Base-by-base conservation (phyloP, 2,888 invertebrate genomes). In the Cheilosia pagana region DNA sequence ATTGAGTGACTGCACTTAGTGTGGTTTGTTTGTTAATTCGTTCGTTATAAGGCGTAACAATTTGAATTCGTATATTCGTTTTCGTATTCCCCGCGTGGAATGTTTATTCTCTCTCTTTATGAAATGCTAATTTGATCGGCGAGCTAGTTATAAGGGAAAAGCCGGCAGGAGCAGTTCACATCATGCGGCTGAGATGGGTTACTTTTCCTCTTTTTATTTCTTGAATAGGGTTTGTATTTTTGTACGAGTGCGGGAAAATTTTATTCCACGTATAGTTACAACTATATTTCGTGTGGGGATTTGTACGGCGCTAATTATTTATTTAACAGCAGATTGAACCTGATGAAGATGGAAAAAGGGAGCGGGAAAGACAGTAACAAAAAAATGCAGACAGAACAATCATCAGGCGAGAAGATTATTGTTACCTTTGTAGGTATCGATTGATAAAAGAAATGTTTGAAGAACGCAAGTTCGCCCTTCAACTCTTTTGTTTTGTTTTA, bases 11-110 rank as follows among this genome's bases (percentile, higher is more conserved):
- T 85, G 75, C 85, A 85, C 81, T 85, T 81, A 76, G 85, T 81
- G 81, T 71, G 75, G 85, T 85, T 81, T 79, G 85, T 81, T 81
- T 81, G 85, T 85, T 85, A 85, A 85, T 85, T 85, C 65, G 62
- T 85, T 67, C 75, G 75, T 60, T 85, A 81, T 65, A 81, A 75
- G 85, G 81, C 85, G 79, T 85, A 85, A 65, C 85, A 81, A 85
- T 85, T 85, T 65, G 60, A 81, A 78, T 83, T 83, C 68, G 68
- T 63, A 65, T 75, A 65, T 75, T 70, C 74, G 28, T 28, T 8
- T 28, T 28, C 8, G 68, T 63, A 65, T 70, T 70, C 78, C 59
- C 53, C n/a, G 59, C 50, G 28, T 67, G 60, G 72, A 72, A 68
- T 72, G 67, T 78, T 72, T 68, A 45, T 79, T 78, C 67, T 71